Evolutionary conservation across 2,797 vertebrate species (phyloP).

Genomic region (Propithecus deckenii): DNA sequence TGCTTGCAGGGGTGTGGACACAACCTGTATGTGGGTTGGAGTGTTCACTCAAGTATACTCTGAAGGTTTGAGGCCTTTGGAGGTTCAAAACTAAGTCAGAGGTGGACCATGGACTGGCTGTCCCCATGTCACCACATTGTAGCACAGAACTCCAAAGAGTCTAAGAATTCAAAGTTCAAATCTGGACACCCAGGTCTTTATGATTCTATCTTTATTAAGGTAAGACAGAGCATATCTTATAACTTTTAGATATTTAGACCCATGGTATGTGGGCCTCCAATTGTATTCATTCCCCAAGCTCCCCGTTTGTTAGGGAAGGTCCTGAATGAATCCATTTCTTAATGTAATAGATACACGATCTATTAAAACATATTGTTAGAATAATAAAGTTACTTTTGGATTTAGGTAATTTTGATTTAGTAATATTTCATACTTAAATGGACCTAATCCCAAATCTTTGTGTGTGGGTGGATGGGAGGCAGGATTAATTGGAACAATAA

Average conservation of each 20-base stretch:
- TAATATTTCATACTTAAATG: not conserved
- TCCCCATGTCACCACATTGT: not conserved
- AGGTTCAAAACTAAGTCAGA: not conserved
- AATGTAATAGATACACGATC: not conserved
- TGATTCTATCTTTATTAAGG: not conserved
- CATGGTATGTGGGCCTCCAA: not conserved
- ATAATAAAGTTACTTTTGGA: not conserved
- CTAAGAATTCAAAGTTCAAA: not conserved
- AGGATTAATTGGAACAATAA: not conserved
- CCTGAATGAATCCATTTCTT: not conserved
- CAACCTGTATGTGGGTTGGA: not conserved
- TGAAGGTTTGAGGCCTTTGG: not conserved
- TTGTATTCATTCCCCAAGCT: not conserved
- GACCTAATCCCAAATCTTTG: not conserved
- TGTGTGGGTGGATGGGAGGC: not conserved
- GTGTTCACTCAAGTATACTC: not conserved
- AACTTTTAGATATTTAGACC: not conserved
- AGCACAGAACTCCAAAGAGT: not conserved
- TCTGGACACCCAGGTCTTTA: not conserved
- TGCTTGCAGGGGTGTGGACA: not conserved
- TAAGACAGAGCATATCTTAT: not conserved
- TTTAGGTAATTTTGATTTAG: not conserved
- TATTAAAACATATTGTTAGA: not conserved
- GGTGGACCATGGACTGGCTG: not conserved
- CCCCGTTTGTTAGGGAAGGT: not conserved